Percentiles rank a stretch among this genome's conserved stretches.
Evolutionary conservation across 2,888 invertebrate genomes (phyloP).

Genomic region (Pristionchus arcanus): DNA sequence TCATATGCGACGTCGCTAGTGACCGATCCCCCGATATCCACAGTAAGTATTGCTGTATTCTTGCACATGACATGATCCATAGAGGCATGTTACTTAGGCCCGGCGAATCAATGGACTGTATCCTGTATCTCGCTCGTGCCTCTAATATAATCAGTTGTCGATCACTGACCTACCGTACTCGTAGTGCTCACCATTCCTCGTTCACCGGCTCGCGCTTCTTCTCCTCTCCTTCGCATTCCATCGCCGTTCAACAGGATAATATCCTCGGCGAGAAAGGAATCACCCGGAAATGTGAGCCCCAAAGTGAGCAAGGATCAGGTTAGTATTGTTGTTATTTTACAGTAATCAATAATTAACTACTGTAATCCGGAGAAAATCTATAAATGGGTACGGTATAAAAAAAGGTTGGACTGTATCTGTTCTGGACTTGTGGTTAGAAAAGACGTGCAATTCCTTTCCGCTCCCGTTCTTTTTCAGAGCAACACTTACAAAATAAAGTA

Average conservation of each 20-base stretch:
- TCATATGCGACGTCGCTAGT: neutral
- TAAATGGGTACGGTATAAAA: too few relatives aligned
- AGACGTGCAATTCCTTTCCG: too few relatives aligned
- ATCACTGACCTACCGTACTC: neutral
- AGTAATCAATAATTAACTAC: neutral
- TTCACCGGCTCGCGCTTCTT: conserved; percentile 48
- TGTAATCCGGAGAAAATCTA: too few relatives aligned
- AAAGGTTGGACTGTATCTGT: too few relatives aligned
- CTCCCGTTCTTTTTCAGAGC: too few relatives aligned
- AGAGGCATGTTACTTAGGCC: too few relatives aligned
- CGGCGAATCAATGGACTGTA: neutral
- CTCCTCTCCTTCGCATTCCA: conserved; percentile 52
- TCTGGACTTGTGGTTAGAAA: too few relatives aligned
- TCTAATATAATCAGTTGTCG: neutral
- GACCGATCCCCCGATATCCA: neutral
- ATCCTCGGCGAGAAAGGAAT: conserved; percentile 51
- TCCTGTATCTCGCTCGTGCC: neutral
- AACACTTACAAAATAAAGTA: too few relatives aligned
- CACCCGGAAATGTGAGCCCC: conserved; percentile 31
- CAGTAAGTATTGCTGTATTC: neutral
- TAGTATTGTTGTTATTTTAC: neutral
- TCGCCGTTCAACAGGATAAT: conserved; percentile 54
- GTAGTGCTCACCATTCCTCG: conserved; percentile 46
- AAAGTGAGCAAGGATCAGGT: neutral
- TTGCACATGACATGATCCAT: too few relatives aligned